Base-by-base conservation (phyloP, 2,797 vertebrate genomes). In the Sebastes steindachneri region DNA sequence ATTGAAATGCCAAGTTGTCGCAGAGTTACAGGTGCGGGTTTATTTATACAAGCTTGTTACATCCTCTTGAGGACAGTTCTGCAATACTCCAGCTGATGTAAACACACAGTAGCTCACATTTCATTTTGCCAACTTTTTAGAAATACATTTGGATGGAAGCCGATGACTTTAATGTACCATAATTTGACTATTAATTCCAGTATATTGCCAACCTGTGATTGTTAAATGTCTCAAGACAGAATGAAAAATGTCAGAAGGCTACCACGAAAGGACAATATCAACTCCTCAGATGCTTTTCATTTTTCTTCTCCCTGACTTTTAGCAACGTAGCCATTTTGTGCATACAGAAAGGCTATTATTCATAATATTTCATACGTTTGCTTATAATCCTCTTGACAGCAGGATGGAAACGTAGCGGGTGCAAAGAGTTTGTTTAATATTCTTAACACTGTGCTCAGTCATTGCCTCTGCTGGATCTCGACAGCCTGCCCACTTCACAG, bases 401-500 rank as follows among this genome's bases (percentile, higher is more conserved):
- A 33, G 55, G 74, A 69, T 80, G 60, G 76, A 88, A 79, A 85
- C 21, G 14, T 35, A 62, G 41, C 3, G 2, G 33, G 51, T 26
- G 63, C 37, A 68, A 55, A 23, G 57, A 73, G 80, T 79, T 23
- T 35, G 35, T 73, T 75, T 64, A 25, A 79, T 60, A 31, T 76
- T 78, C 31, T 26, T 5, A 81, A 92, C 91, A 92, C 77, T 85
- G 75, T 11, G 37, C 51, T 81, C 85, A 91, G 88, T 93, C 79
- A 74, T 77, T 53, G 82, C 72, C 64, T 72, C 45, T 15, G 62
- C 64, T 35, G 74, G 73, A 69, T 70, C 57, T 29, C 29, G 17
- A 83, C 67, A 53, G 45, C 15, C 23, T 76, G 60, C 86, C 88
- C 86, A 91, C 90, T 87, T 93, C 91, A 93, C 76, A 87, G 77